Base-by-base conservation (phyloP, 2,888 invertebrate genomes). In the Parnassius glacialis region DNA sequence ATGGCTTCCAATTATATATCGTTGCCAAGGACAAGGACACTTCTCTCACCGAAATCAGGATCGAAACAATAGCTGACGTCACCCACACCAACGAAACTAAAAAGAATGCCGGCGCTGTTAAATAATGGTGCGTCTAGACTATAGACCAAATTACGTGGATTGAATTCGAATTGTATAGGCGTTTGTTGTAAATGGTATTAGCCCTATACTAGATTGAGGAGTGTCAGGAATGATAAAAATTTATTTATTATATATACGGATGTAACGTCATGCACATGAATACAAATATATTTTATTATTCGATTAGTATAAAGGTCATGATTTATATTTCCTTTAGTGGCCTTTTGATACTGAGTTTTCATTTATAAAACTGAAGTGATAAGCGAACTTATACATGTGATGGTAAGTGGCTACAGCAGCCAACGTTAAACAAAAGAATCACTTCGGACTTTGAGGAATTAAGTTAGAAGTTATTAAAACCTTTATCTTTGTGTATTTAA, bases 51-150 rank as follows among this genome's bases (percentile, higher is more conserved):
- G 57, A 53, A 62, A 57, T 11, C 48, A 13, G 34, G 43, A 50
- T 20, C 34, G 34, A 43, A 52, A 61, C 62, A 62, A 57, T 57
- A 53, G 62, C 25, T 62, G 62, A 62, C 57, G 62, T 62, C 62
- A 57, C 57, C 57, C n/a, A 9, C 9, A 42, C 53, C n/a, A 52
- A 52, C 41, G 48, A 61, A 56, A 56, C 55, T 51, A 10, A 56
- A 61, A 52, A 52, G 57, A 48, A 57, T 47, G 57, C 53, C 57
- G 62, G 47, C 57, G n/a, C 42, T 52, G 53, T 50, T 52, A 57
- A 61, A 57, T 57, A 52, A 25, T 42, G 47, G 47, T 48, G 34
- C 34, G 62, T 48, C 54, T 44, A 11, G 34, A 7, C 34, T 34
- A 41, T 57, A 57, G 34, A 57, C 20, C 12, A 13, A 12, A 47